These are phyloP conservation scores for Rhopilema esculentum DNA, from an alignment of 30 jellyfish, hydroid and myxozoan genomes.

Conservation along the genomic window DNA sequence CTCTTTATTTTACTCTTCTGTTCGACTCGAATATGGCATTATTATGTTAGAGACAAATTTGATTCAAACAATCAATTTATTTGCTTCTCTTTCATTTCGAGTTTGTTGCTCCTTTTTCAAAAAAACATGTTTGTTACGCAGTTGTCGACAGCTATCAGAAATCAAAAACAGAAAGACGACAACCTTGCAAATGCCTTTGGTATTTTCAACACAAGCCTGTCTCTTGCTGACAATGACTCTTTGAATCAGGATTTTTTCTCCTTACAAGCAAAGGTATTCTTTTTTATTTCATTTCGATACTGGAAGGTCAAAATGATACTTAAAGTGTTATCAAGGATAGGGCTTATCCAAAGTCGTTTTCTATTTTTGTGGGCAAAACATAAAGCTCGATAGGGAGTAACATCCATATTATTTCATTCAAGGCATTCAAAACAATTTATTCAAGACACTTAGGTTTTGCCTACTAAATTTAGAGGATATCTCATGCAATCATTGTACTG, in stretches of 20 bases:
- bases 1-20: background rate
- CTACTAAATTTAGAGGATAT: too few relatives aligned
- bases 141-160: background rate
- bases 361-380: background rate
- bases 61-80: background rate
- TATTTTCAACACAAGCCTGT: constrained; percentile 9
- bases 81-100: too few relatives aligned
- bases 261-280: constrained; percentile 14
- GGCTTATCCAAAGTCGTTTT: background rate
- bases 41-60: too few relatives aligned
- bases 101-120: background rate
- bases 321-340: too few relatives aligned
- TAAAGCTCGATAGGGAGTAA: too few relatives aligned
- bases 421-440: too few relatives aligned
- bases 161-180: background rate
- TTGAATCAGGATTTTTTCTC: constrained; percentile 39
- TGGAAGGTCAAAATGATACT: background rate
- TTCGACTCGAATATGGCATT: too few relatives aligned
- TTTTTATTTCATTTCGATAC: background rate
- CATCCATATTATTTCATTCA: too few relatives aligned
- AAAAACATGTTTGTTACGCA: background rate
- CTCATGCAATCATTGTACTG: too few relatives aligned
- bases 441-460: too few relatives aligned
- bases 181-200: constrained; percentile 1
- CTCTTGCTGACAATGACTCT: constrained; percentile 41